Evolutionary conservation across 2,888 invertebrate genomes (phyloP).

Genomic region (Argyra leucocephala): DNA sequence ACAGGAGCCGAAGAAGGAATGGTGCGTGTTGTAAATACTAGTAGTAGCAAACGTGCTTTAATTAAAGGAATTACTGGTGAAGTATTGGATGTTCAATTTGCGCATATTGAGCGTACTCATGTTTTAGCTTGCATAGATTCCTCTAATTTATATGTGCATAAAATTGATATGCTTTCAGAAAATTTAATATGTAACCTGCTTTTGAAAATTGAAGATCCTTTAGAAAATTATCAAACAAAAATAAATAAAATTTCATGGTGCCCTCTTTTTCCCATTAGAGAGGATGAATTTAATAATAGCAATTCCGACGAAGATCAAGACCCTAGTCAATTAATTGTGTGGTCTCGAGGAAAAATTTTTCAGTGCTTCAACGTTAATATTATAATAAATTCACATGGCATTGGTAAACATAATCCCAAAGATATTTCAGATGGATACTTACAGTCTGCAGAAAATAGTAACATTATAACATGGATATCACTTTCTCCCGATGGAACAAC

Average conservation of each 20-base stretch:
- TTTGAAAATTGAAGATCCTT: slow-evolving; percentile 43
- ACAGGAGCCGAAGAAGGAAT: slow-evolving; percentile 38
- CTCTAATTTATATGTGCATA: slow-evolving; percentile 72
- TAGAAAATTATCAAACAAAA: slow-evolving; percentile 42
- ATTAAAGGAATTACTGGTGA: slow-evolving; percentile 80
- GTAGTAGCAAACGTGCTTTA: slow-evolving; percentile 60
- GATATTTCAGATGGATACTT: slow-evolving; percentile 37
- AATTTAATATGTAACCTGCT: slow-evolving; percentile 49
- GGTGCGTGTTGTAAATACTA: slow-evolving; percentile 68
- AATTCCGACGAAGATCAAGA: slow-evolving; percentile 49
- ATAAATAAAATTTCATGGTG: slow-evolving; percentile 83
- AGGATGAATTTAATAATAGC: slow-evolving; percentile 36
- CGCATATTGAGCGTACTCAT: slow-evolving; percentile 66
- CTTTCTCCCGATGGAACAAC: slow-evolving; percentile 93
- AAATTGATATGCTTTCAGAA: slow-evolving; percentile 55
- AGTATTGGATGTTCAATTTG: slow-evolving; percentile 87
- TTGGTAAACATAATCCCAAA: slow-evolving; percentile 33
- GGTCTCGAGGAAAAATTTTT: slow-evolving; percentile 62
- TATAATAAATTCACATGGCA: slow-evolving; percentile 35
- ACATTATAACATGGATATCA: slow-evolving; percentile 71
- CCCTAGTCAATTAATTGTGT: slow-evolving; percentile 66
- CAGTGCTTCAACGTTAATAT: slow-evolving; percentile 40
- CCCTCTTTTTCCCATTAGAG: slow-evolving; percentile 45
- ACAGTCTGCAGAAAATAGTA: slow-evolving; percentile 46
- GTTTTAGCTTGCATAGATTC: slow-evolving; percentile 82